phyloP scores from a whole-genome alignment of 1,140 invertebrate genomes.

The Habropoda laboriosa region DNA sequence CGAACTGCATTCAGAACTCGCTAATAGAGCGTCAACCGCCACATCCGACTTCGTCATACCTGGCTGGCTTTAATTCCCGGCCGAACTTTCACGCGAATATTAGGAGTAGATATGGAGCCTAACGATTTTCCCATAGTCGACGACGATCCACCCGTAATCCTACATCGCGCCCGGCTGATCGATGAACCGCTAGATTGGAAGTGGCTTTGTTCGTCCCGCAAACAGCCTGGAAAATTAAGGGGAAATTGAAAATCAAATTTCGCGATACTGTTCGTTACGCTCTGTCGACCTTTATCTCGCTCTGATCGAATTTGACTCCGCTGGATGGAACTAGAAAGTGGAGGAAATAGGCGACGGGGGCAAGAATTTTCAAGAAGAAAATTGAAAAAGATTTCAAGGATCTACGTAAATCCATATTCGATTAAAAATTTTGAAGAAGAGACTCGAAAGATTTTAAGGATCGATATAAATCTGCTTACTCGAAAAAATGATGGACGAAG shows the following conservation, averaged over 20 bases:
- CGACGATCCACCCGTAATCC: not conserved
- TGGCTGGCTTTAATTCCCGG: not conserved
- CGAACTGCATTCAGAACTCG: conserved; percentile 10
- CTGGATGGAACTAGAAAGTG: too few relatives aligned
- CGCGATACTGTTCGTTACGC: not conserved
- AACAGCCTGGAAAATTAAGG: not conserved
- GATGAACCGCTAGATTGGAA: not conserved
- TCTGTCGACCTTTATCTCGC: not conserved
- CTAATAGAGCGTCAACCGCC: conserved; percentile 13
- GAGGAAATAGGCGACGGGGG: too few relatives aligned
- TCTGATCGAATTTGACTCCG: not conserved
- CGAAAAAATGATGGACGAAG: too few relatives aligned
- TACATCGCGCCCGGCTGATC: not conserved
- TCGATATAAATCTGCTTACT: too few relatives aligned
- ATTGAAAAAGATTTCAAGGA: too few relatives aligned
- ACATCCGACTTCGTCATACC: not conserved
- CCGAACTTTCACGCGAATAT: not conserved
- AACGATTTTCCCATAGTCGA: not conserved
- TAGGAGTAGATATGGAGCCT: too few relatives aligned
- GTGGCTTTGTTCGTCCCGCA: not conserved
- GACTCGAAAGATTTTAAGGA: too few relatives aligned
- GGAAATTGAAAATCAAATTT: conserved; percentile 8
- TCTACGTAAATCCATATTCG: too few relatives aligned
- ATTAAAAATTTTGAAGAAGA: too few relatives aligned
- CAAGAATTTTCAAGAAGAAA: too few relatives aligned